Evolutionary conservation across 2,888 invertebrate species (phyloP).

Genomic region (Macaria notata): DNA sequence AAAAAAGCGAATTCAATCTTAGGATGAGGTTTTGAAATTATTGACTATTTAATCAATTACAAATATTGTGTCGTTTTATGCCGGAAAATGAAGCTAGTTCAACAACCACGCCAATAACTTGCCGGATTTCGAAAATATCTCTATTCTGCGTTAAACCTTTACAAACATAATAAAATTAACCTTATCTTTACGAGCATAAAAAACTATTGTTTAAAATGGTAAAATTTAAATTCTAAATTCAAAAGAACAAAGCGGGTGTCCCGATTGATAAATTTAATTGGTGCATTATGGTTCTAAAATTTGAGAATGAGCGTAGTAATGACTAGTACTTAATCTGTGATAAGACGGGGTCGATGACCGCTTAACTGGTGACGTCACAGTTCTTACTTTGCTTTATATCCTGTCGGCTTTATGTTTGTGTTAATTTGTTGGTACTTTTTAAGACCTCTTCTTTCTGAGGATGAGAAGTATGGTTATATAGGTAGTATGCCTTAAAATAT

Average conservation of each 20-base stretch:
- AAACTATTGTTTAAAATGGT: conserved; percentile 47
- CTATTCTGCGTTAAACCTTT: conserved; percentile 43
- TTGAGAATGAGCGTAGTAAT: background rate
- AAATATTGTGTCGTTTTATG: too few relatives aligned
- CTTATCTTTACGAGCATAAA: conserved; percentile 72
- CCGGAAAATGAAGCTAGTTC: too few relatives aligned
- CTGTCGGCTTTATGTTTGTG: background rate
- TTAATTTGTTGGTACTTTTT: background rate
- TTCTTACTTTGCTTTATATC: conserved; percentile 3
- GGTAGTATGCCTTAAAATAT: too few relatives aligned
- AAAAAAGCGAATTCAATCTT: too few relatives aligned
- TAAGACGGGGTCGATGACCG: conserved; percentile 5
- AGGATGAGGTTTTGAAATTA: too few relatives aligned
- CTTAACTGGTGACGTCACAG: conserved; percentile 10
- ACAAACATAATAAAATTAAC: conserved; percentile 70
- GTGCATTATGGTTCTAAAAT: conserved; percentile 11
- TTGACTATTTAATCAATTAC: too few relatives aligned
- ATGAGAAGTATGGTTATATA: too few relatives aligned
- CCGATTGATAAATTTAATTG: conserved; percentile 34
- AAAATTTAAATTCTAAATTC: conserved; percentile 35
- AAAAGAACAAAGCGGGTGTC: conserved; percentile 18
- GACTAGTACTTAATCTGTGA: background rate
- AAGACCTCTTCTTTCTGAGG: too few relatives aligned
- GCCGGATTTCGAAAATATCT: conserved; percentile 1
- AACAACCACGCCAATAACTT: background rate